Conservation (phyloP, 1,140 invertebrate species). For the Drosophila arizonae region DNA sequence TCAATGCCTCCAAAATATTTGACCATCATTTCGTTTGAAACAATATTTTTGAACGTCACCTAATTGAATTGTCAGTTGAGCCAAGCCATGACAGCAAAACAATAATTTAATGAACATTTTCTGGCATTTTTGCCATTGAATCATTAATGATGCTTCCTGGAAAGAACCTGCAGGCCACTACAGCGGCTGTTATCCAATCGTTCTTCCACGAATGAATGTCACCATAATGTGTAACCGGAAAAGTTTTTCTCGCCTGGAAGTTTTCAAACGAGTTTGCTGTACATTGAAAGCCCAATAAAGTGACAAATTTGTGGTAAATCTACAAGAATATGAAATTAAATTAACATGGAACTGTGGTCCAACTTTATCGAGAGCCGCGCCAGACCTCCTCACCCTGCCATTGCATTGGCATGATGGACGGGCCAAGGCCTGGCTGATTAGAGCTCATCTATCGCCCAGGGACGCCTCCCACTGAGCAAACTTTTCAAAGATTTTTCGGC, state of each 20-base stretch:
- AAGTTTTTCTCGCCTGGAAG: slow-evolving; percentile 41
- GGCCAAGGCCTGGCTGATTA: slow-evolving; percentile 35
- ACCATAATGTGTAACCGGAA: slow-evolving; percentile 49
- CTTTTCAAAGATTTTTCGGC: slow-evolving; percentile 48
- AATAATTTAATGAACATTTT: slow-evolving; percentile 41
- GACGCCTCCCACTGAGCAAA: slow-evolving; percentile 24
- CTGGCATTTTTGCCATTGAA: slow-evolving; percentile 12
- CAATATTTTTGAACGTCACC: neutral
- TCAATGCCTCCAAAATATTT: neutral
- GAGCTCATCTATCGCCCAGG: slow-evolving; percentile 44
- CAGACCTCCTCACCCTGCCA: neutral
- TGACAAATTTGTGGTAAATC: slow-evolving; percentile 51
- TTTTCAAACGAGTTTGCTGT: slow-evolving; percentile 45
- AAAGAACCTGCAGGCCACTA: neutral
- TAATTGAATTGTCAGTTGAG: neutral
- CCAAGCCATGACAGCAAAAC: neutral
- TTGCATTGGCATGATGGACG: slow-evolving; percentile 22
- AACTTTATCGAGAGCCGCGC: slow-evolving; percentile 43
- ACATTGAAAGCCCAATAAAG: slow-evolving; percentile 52
- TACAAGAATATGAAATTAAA: slow-evolving; percentile 62
- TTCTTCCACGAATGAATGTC: slow-evolving; percentile 35
- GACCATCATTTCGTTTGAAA: neutral
- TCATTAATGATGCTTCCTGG: neutral
- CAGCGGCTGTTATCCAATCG: neutral
- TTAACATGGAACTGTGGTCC: slow-evolving; percentile 53